Percentiles rank a stretch among this genome's conserved stretches.
Evolutionary conservation across 2,113 vertebrate species (phyloP).

Genomic region (Apteryx mantelli): DNA sequence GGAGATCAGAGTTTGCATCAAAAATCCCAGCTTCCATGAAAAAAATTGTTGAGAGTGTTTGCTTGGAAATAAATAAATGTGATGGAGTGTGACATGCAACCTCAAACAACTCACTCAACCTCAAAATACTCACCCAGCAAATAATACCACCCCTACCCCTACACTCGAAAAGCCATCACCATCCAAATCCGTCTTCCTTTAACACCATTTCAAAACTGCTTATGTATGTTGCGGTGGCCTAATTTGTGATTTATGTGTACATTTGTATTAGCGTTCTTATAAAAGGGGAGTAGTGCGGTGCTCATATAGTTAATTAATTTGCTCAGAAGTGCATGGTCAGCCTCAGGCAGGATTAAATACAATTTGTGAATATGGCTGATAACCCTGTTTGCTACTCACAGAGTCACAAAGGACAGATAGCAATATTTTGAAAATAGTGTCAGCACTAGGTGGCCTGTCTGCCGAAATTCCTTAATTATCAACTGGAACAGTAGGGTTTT

Average conservation of each 20-base stretch:
- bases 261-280: not conserved
- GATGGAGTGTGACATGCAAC: not conserved
- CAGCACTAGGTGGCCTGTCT: not conserved
- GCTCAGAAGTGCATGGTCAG: rapidly evolving
- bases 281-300: not conserved
- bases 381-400: not conserved
- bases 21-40: not conserved
- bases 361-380: not conserved
- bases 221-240: not conserved
- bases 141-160: rapidly evolving
- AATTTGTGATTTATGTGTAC: not conserved
- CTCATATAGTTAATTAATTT: rapidly evolving
- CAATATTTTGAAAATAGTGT: not conserved
- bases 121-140: not conserved
- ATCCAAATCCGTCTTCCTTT: not conserved
- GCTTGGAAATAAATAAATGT: not conserved
- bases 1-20: not conserved
- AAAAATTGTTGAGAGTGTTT: not conserved
- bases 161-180: not conserved
- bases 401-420: not conserved
- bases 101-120: not conserved
- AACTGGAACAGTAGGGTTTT: not conserved
- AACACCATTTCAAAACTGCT: not conserved
- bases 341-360: not conserved
- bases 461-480: not conserved